Conservation (phyloP, 2,113 vertebrate genomes). For the Campylomormyrus tamandua region DNA sequence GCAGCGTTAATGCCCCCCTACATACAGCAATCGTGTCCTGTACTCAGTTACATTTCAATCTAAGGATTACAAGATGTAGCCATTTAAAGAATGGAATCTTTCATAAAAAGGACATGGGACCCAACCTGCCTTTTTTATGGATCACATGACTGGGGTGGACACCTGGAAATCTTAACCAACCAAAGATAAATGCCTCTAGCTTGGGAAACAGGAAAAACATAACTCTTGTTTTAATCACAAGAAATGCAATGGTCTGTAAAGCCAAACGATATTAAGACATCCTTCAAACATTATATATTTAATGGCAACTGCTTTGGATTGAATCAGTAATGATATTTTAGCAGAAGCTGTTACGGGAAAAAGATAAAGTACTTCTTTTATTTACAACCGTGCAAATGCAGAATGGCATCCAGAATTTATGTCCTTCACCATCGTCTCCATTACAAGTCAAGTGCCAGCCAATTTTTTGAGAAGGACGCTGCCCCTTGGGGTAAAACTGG, state of each 20-base stretch:
- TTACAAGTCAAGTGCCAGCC: not conserved
- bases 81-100: not conserved
- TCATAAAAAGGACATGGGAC: slow-evolving; percentile 6
- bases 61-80: slow-evolving; percentile 4
- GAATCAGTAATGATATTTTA: not conserved
- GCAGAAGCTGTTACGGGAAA: not conserved
- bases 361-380: not conserved
- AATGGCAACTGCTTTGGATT: not conserved
- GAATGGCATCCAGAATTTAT: not conserved
- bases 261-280: not conserved
- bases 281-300: not conserved
- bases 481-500: not conserved
- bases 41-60: not conserved
- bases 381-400: not conserved
- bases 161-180: not conserved
- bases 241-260: not conserved
- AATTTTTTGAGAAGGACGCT: not conserved
- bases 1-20: not conserved
- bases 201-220: not conserved
- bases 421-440: not conserved
- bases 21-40: not conserved
- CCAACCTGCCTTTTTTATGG: not conserved
- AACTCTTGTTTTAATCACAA: not conserved
- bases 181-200: not conserved
- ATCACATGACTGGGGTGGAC: slow-evolving; percentile 1